These are phyloP conservation scores for Corythornis cristatus DNA, from an alignment of 2,113 vertebrate species.

Conservation along the genomic window DNA sequence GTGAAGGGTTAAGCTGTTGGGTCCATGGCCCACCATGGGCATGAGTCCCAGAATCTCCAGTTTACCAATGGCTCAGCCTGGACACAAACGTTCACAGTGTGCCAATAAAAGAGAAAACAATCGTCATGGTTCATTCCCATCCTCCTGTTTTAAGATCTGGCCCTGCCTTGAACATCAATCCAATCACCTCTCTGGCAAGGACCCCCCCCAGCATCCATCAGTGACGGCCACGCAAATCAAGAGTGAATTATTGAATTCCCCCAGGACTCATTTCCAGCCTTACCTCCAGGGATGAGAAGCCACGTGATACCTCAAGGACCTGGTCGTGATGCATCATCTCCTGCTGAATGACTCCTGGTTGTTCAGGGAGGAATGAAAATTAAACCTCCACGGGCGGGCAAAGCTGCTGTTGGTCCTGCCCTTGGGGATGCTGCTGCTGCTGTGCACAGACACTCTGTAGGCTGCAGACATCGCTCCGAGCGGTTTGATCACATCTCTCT, in stretches of 20 bases:
- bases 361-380: background rate
- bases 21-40: fast-evolving
- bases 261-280: background rate
- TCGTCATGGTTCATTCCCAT: fast-evolving
- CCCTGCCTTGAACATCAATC: background rate
- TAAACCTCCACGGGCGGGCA: fast-evolving
- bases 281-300: background rate
- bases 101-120: background rate
- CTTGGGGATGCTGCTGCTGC: background rate
- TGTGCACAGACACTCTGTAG: background rate
- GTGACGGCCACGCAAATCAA: fast-evolving
- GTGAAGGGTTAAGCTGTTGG: fast-evolving
- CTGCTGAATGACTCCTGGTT: background rate
- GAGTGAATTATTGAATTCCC: background rate
- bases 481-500: background rate
- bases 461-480: fast-evolving
- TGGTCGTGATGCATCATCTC: background rate
- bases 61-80: background rate
- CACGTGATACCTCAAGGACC: background rate
- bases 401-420: fast-evolving
- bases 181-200: background rate
- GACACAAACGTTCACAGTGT: background rate
- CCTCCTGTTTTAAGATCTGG: background rate
- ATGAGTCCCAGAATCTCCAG: fast-evolving
- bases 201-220: background rate